Evolutionary conservation across 1,140 invertebrate genomes (phyloP).

Genomic region (Ceratina japonica): DNA sequence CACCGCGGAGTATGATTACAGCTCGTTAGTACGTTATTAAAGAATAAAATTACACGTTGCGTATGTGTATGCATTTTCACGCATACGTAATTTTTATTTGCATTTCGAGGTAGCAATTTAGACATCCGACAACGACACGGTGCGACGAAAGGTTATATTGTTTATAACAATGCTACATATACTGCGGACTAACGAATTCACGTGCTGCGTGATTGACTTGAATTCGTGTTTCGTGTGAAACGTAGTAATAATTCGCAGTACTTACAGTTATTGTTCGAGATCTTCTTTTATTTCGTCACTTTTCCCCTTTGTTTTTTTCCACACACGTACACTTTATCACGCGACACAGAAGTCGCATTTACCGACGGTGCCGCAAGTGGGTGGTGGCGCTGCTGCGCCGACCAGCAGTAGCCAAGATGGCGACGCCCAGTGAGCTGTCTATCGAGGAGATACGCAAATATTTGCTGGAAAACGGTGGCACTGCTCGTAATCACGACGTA

Average conservation of each 20-base stretch:
- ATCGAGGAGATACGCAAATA: slow-evolving; percentile 90
- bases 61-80: slow-evolving; percentile 44
- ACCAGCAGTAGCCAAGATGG: slow-evolving; percentile 80
- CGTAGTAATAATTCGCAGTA: too few species aligned
- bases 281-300: too few species aligned
- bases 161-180: neutral
- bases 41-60: slow-evolving; percentile 39
- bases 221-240: too few species aligned
- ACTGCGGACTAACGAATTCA: too few species aligned
- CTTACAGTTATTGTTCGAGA: too few species aligned
- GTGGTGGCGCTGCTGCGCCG: slow-evolving; percentile 50
- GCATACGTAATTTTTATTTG: slow-evolving; percentile 48
- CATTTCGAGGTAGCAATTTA: slow-evolving; percentile 37
- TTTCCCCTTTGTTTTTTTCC: too few species aligned
- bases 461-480: slow-evolving; percentile 90
- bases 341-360: slow-evolving; percentile 36
- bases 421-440: slow-evolving; percentile 86
- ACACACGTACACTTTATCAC: too few species aligned
- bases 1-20: slow-evolving; percentile 13
- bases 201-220: too few species aligned
- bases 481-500: slow-evolving; percentile 91
- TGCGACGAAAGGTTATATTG: neutral
- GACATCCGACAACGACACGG: neutral
- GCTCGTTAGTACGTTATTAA: slow-evolving; percentile 45
- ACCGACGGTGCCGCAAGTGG: slow-evolving; percentile 45